A percentile compares a stretch with the other conserved stretches of the same genome.
Conservation (phyloP, 2,113 vertebrate genomes). For the Sialia sialis region DNA sequence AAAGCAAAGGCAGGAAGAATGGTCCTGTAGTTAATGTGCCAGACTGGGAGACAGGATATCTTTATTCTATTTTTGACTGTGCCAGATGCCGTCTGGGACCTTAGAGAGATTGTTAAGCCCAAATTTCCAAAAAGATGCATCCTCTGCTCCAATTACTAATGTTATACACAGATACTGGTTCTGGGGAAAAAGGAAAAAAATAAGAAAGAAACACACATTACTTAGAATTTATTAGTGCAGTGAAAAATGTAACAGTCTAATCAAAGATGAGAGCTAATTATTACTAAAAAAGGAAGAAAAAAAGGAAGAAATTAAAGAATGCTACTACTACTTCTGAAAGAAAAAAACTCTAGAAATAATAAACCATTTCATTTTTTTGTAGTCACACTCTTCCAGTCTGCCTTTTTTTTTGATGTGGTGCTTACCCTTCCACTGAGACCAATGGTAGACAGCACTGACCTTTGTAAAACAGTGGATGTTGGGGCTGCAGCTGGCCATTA, state of each 20-base stretch:
- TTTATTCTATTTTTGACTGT: conserved; percentile 41
- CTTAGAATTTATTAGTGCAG: background rate
- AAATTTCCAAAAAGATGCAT: background rate
- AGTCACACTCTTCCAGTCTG: background rate
- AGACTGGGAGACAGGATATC: conserved; percentile 46
- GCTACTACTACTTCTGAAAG: background rate
- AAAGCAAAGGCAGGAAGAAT: conserved; percentile 53
- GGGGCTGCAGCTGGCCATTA: accelerated
- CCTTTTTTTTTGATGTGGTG: background rate
- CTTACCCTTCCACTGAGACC: background rate
- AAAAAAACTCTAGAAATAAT: background rate
- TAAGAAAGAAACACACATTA: background rate
- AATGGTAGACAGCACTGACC: accelerated
- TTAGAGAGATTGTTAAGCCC: background rate
- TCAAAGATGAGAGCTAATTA: background rate
- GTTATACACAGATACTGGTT: background rate
- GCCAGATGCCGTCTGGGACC: background rate
- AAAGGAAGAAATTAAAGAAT: background rate
- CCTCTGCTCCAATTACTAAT: background rate
- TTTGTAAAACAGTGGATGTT: background rate
- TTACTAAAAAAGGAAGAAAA: background rate
- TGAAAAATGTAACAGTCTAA: background rate
- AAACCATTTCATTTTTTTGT: background rate
- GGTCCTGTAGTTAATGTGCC: conserved; percentile 30
- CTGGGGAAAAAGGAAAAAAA: background rate